Evolutionary conservation across 2,888 invertebrate species (phyloP), one percentile per base, ranked within the genome.

Genomic region (Harmothoe impar): DNA sequence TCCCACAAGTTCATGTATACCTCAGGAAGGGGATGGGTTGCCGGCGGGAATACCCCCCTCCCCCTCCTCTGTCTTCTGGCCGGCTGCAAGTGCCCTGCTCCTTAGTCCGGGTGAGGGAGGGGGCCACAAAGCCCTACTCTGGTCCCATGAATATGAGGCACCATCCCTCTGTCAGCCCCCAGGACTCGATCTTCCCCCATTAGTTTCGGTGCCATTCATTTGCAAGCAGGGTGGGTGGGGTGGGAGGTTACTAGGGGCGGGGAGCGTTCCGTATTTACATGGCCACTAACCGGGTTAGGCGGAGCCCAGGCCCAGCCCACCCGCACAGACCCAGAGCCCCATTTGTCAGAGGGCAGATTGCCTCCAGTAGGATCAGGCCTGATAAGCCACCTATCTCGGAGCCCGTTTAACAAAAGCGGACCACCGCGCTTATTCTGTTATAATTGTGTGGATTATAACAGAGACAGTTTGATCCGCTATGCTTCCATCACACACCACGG

Each of bases 381-480:
- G 72, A 72, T 72, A 72, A 72, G 72, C 72, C 72, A 72, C 72
- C 72, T 72, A 72, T 25, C n/a, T 72, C 72, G 3, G 72, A 72
- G 31, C 72, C 25, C 72, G 25, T 72, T 72, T 72, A 72, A 72
- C 72, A 72, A 72, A 72, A 29, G 29, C 72, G 15, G 25, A 72
- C 29, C 72, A 72, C 29, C 17, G 72, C 72, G 29, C 72, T 72
- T 72, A 72, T 72, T 72, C 29, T 72, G 25, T 72, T 72, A 72
- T 72, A 72, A 72, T 72, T 72, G 72, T 29, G 72, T 62, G 62
- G 62, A 62, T 62, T 62, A 62, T 62, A 62, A 3, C 10, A 43
- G 43, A 43, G 43, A 43, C 43, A 43, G 43, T 43, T 43, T 43
- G 43, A 43, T 43, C 43, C 43, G 3, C 5, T 43, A 43, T 43